A percentile compares a stretch with the other conserved stretches of the same genome.
Conservation (phyloP, 2,113 vertebrate species). For the Albula glossodonta region DNA sequence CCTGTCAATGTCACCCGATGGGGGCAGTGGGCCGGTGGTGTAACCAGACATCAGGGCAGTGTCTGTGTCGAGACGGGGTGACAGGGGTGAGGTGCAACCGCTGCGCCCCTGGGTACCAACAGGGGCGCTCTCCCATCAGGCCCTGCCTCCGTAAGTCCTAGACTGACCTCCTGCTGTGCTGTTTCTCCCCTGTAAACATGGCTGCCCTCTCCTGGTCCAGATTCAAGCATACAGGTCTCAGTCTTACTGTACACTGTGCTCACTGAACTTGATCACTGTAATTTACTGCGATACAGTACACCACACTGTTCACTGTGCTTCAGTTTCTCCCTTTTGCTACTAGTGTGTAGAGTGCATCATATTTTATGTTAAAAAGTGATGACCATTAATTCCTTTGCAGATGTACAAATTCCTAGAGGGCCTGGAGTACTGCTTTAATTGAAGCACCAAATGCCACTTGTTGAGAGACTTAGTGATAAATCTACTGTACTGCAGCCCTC, state of each 20-base stretch:
- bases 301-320: neutral
- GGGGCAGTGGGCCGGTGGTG: constrained; percentile 79
- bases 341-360: neutral
- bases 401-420: neutral
- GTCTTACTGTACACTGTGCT: neutral
- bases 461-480: constrained; percentile 39
- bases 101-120: constrained; percentile 81
- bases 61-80: constrained; percentile 83
- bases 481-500: constrained; percentile 28
- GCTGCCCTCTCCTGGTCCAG: neutral
- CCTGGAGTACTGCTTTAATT: neutral
- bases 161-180: too few species aligned
- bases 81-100: constrained; percentile 80
- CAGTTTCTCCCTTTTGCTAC: neutral
- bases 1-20: constrained; percentile 83
- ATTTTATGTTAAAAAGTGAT: neutral
- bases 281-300: neutral
- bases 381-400: neutral
- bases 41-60: constrained; percentile 86
- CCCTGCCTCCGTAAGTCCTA: constrained; percentile 79
- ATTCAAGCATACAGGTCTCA: neutral
- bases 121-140: constrained; percentile 76
- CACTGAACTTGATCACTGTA: neutral
- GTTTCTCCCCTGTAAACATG: neutral
- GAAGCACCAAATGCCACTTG: neutral